phyloP scores from a whole-genome alignment of 2,797 vertebrate species.

The Microcaecilia unicolor region DNA sequence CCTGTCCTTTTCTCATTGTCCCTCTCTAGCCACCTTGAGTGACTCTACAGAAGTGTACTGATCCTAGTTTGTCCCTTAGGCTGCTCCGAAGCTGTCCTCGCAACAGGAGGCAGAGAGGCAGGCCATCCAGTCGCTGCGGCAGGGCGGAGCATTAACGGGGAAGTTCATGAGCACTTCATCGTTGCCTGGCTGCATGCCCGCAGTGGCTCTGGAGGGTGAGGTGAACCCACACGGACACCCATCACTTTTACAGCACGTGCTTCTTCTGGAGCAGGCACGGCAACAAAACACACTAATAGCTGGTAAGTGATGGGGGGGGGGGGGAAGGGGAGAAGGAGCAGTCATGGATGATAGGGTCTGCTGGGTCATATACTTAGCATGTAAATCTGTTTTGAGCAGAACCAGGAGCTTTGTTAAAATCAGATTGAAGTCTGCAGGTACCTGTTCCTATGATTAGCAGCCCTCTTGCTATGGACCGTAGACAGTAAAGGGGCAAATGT shows the following conservation, averaged over 20 bases:
- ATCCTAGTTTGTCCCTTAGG: slow-evolving; percentile 39
- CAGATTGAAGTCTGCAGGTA: too few species aligned
- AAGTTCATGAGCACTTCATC: slow-evolving; percentile 86
- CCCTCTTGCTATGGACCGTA: too few species aligned
- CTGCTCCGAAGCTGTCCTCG: slow-evolving; percentile 68
- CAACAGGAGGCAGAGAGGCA: slow-evolving; percentile 84
- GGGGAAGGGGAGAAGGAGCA: accelerated
- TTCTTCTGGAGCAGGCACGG: slow-evolving; percentile 85
- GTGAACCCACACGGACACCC: slow-evolving; percentile 67
- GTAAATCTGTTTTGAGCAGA: too few species aligned
- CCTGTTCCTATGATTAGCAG: too few species aligned
- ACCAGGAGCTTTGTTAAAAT: too few species aligned
- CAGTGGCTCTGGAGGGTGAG: slow-evolving; percentile 71
- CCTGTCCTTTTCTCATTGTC: neutral
- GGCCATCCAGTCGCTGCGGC: slow-evolving; percentile 72
- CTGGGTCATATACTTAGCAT: too few species aligned
- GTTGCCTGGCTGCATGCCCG: slow-evolving; percentile 69
- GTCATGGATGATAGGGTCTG: neutral
- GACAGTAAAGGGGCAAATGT: too few species aligned
- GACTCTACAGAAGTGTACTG: too few species aligned
- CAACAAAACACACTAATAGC: slow-evolving; percentile 85
- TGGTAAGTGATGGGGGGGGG: slow-evolving; percentile 36
- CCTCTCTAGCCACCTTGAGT: neutral
- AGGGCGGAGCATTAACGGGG: slow-evolving; percentile 72
- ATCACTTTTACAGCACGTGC: slow-evolving; percentile 83